Percentiles rank a stretch among this genome's conserved stretches.
phyloP scores from a whole-genome alignment of 1,140 invertebrate genomes.

The Drosophila neocordata region DNA sequence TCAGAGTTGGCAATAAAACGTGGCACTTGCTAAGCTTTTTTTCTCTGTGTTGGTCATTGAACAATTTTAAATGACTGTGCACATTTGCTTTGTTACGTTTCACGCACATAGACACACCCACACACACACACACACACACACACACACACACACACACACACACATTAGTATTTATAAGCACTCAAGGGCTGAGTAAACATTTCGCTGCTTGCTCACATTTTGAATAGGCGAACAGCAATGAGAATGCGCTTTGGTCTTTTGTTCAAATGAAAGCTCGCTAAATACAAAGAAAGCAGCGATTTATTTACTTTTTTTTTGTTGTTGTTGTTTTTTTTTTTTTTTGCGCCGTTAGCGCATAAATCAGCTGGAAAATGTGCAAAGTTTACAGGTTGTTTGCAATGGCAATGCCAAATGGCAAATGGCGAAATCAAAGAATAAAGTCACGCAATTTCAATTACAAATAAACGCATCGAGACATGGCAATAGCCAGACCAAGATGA shows the following conservation, averaged over 20 bases:
- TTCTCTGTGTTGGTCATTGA: background rate
- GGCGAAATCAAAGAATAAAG: slow-evolving; percentile 76
- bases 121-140: background rate
- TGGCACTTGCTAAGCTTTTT: slow-evolving; percentile 35
- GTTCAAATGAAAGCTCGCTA: slow-evolving; percentile 51
- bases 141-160: background rate
- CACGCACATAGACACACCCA: background rate
- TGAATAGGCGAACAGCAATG: slow-evolving; percentile 58
- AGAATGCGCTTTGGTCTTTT: slow-evolving; percentile 11
- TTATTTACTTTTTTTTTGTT: too few species aligned
- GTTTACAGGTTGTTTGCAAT: slow-evolving; percentile 44
- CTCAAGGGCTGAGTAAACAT: slow-evolving; percentile 71
- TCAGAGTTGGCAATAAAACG: slow-evolving; percentile 35
- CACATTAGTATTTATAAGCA: background rate
- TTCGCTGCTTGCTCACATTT: slow-evolving; percentile 71
- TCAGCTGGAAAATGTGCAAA: slow-evolving; percentile 56
- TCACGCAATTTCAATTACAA: slow-evolving; percentile 81
- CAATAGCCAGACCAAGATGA: slow-evolving; percentile 35
- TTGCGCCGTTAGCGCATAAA: slow-evolving; percentile 47
- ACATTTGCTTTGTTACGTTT: slow-evolving; percentile 4
- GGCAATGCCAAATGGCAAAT: slow-evolving; percentile 48
- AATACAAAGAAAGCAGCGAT: slow-evolving; percentile 13
- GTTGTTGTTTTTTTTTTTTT: slow-evolving; percentile 1
- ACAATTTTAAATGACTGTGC: slow-evolving; percentile 6
- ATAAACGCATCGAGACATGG: slow-evolving; percentile 44